phyloP scores from a whole-genome alignment of 2,113 vertebrate genomes.

The Heliornis fulica region DNA sequence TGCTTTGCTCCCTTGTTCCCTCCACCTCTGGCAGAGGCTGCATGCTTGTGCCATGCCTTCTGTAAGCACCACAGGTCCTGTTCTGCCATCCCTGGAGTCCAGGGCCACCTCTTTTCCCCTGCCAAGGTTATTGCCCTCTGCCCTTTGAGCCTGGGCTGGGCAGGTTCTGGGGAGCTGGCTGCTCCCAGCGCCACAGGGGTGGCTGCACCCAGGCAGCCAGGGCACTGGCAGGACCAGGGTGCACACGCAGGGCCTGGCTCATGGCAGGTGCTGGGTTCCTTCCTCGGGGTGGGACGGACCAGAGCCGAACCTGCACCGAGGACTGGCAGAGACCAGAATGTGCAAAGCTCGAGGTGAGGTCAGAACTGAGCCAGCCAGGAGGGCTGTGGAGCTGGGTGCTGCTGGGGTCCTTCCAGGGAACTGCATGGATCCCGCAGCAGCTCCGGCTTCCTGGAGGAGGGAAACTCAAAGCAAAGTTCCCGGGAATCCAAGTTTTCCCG shows the following conservation, averaged over 20 bases:
- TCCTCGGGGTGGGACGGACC: background rate
- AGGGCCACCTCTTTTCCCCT: background rate
- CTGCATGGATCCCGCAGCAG: background rate
- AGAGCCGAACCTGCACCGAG: background rate
- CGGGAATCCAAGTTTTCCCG: background rate
- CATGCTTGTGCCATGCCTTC: background rate
- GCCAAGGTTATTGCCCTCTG: background rate
- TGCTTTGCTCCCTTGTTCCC: background rate
- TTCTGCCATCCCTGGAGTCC: background rate
- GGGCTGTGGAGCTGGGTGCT: background rate
- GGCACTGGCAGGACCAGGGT: background rate
- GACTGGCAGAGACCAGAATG: background rate
- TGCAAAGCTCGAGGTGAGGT: background rate
- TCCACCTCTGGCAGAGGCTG: background rate
- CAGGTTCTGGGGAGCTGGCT: fast-evolving
- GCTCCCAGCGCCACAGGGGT: background rate
- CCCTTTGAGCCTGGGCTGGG: background rate
- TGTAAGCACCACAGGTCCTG: fast-evolving
- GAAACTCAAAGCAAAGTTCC: background rate
- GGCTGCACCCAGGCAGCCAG: fast-evolving
- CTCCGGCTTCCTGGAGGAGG: background rate
- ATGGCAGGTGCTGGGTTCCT: background rate
- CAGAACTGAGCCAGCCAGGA: background rate
- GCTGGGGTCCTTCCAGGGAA: background rate
- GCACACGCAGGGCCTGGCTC: background rate